Evolutionary conservation across 2,888 invertebrate genomes (phyloP).

Genomic region (Copidosoma aretas): DNA sequence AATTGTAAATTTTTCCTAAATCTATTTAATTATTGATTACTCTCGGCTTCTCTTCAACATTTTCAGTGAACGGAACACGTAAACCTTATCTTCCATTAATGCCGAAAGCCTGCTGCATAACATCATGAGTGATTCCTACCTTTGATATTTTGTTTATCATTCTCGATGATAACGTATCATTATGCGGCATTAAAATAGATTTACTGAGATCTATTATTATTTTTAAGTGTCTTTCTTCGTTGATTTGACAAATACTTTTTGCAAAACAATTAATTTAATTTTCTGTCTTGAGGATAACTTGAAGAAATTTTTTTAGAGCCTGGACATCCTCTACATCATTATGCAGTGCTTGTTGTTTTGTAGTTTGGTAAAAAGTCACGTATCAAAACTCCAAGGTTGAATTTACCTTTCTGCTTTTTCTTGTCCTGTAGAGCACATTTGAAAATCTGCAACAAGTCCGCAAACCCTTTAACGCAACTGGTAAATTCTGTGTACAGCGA

Average conservation of each 20-base stretch:
- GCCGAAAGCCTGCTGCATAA: too few relatives aligned
- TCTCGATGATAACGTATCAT: background rate
- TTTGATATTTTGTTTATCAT: background rate
- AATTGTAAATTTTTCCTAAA: too few relatives aligned
- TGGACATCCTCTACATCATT: constrained; percentile 7
- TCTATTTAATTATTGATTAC: too few relatives aligned
- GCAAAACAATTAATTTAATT: background rate
- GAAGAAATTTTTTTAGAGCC: background rate
- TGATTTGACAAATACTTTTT: background rate
- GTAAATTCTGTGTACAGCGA: background rate
- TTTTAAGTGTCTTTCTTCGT: background rate
- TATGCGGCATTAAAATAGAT: background rate
- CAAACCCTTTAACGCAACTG: background rate
- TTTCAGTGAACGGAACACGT: too few relatives aligned
- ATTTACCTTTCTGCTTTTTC: constrained; percentile 4
- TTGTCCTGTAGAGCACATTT: background rate
- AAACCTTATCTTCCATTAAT: too few relatives aligned
- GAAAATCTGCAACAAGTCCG: too few relatives aligned
- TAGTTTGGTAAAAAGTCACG: background rate
- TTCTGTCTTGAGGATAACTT: background rate
- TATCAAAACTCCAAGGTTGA: background rate
- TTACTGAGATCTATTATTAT: background rate
- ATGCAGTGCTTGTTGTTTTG: background rate
- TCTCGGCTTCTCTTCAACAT: too few relatives aligned
- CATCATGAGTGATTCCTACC: too few relatives aligned